These are phyloP conservation scores for Hedya salicella DNA, from an alignment of 2,888 invertebrate genomes.

Conservation along the genomic window DNA sequence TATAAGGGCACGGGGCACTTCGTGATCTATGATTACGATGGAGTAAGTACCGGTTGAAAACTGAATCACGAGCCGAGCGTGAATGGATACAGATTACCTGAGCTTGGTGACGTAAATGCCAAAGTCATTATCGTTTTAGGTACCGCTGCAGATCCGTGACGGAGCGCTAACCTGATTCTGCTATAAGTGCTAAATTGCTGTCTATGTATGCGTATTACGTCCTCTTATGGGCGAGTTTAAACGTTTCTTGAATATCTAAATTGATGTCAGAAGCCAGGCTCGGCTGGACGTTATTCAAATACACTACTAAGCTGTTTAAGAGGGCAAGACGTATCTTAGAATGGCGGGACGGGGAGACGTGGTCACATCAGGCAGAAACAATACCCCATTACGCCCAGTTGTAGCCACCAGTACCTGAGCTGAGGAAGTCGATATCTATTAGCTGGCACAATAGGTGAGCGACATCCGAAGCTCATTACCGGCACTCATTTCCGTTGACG, in stretches of 20 bases:
- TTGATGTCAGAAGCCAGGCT: not conserved
- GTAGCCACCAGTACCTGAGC: slow-evolving; percentile 72
- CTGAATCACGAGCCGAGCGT: slow-evolving; percentile 56
- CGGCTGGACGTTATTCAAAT: slow-evolving; percentile 34
- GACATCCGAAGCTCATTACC: slow-evolving; percentile 85
- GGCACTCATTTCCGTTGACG: slow-evolving; percentile 79
- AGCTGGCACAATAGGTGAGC: slow-evolving; percentile 84
- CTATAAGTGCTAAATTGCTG: slow-evolving; percentile 45
- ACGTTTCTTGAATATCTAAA: slow-evolving; percentile 23
- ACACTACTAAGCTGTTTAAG: slow-evolving; percentile 63
- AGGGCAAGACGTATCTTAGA: slow-evolving; percentile 64
- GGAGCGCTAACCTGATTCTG: slow-evolving; percentile 66
- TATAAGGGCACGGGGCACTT: slow-evolving; percentile 52
- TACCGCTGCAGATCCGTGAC: slow-evolving; percentile 67
- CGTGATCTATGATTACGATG: slow-evolving; percentile 70
- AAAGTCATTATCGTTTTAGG: slow-evolving; percentile 66
- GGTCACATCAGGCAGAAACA: slow-evolving; percentile 65
- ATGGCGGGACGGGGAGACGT: slow-evolving; percentile 72
- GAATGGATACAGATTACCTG: slow-evolving; percentile 60
- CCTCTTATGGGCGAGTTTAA: slow-evolving; percentile 6
- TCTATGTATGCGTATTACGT: not conserved
- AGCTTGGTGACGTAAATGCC: slow-evolving; percentile 59
- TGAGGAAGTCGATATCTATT: slow-evolving; percentile 84
- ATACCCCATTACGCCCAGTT: slow-evolving; percentile 76
- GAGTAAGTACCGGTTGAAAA: slow-evolving; percentile 50